Base-by-base conservation (phyloP, 2,797 vertebrate genomes). In the Apogon hyalosoma region DNA sequence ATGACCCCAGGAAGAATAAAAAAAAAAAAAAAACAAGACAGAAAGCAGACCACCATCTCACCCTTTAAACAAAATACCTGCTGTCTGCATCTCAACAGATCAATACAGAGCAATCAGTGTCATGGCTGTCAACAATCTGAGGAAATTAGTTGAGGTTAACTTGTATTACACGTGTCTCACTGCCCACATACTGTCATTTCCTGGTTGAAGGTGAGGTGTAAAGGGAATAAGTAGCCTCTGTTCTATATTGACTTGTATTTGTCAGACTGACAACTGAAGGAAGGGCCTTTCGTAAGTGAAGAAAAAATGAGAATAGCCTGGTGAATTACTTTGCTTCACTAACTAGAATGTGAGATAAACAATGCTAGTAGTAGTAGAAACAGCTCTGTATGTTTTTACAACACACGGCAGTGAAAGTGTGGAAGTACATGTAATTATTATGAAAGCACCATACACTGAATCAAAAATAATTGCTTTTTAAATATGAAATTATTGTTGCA, bases 71-170 rank as follows among this genome's bases (percentile, higher is more conserved):
- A 53, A 77, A 58, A 79, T 12, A 55, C 54, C 43, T 54, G 21
- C 40, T 64, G 52, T 73, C 21, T 54, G 38, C 63, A 65, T 55
- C 57, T 39, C 45, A 74, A 38, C 36, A 59, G 36, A 73, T 83
- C 58, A 18, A 77, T 82, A 75, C 39, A 42, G 54, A 64, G 41
- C 63, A 55, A 75, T 75, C 60, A 40, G 50, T 67, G 73, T 65
- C 51, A 46, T 38, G 12, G 65, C 63, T 77, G 60, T 75, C 73
- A 72, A n/a, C 51, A n/a, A 67, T 18, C 56, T 51, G 48, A 66
- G 45, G 36, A 52, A 57, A 65, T 55, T 6, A 64, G 55, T 41
- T 15, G 43, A 41, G 45, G 16, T 67, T 52, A 61, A 69, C 45
- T 31, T 39, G 53, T 63, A 53, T 49, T 55, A 39, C 60, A n/a